Evolutionary conservation across 35 echinoderm and acorn worm species (phyloP).

Genomic region (Amphiura filiformis): DNA sequence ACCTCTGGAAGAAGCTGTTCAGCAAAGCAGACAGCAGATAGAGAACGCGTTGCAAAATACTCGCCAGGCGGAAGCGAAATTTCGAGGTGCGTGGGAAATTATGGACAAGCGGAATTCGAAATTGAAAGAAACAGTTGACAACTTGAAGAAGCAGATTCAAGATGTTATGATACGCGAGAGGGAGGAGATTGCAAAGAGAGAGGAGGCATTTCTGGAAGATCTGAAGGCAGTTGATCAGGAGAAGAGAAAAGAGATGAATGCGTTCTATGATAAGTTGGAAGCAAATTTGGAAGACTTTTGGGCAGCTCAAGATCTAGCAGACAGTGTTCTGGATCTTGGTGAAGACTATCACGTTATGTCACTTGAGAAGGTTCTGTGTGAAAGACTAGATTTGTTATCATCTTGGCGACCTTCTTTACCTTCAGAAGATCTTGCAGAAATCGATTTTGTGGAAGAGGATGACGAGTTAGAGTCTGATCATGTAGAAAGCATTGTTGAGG

Average conservation of each 20-base stretch:
- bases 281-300: slow-evolving; percentile 61
- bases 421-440: slow-evolving; percentile 51
- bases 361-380: slow-evolving; percentile 36
- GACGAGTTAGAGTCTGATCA: slow-evolving; percentile 36
- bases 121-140: slow-evolving; percentile 55
- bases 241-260: slow-evolving; percentile 51
- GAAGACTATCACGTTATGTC: slow-evolving; percentile 71
- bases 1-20: slow-evolving; percentile 44
- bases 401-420: slow-evolving; percentile 54
- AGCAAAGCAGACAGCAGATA: slow-evolving; percentile 18
- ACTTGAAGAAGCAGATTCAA: slow-evolving; percentile 53
- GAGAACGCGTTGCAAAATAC: slow-evolving; percentile 46
- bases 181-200: slow-evolving; percentile 49
- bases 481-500: slow-evolving; percentile 10
- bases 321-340: slow-evolving; percentile 72
- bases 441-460: slow-evolving; percentile 53
- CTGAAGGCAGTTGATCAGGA: slow-evolving; percentile 47
- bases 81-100: slow-evolving; percentile 80
- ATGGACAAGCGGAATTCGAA: slow-evolving; percentile 54
- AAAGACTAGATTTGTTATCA: slow-evolving; percentile 35
- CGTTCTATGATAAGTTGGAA: slow-evolving; percentile 57
- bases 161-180: slow-evolving; percentile 66
- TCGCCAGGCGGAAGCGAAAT: slow-evolving; percentile 77
- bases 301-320: slow-evolving; percentile 69
- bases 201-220: slow-evolving; percentile 63